Evolutionary conservation across 2,888 invertebrate species (phyloP), one percentile per base, ranked within the genome.

Genomic region (Polyommatus iphigenia): DNA sequence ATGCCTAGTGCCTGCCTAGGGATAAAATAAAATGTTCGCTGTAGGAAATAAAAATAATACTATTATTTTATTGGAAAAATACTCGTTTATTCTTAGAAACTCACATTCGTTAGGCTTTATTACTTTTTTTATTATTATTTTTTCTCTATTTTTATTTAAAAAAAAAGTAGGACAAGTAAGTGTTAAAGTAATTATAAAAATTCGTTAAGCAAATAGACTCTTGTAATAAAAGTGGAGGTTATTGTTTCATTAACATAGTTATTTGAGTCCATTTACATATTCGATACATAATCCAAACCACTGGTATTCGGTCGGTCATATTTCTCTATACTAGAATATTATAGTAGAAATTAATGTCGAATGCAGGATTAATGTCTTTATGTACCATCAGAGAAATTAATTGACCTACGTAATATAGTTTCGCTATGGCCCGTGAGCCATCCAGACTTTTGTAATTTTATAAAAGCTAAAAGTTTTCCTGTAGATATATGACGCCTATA

Each of bases 211-310:
- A 10, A 24, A 62, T 20, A 24, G 10, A 24, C 20, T 62, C 2
- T 62, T 24, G 24, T 4, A 13, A 24, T 62, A 62, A 62, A 62
- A 62, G 10, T 62, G 13, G 13, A 59, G 18, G 57, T 59, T 59
- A 20, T 59, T 57, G 57, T n/a, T 62, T 10, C 8, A 62, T 62
- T 62, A 62, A 62, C 24, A 62, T 24, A 62, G 13, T 62, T 13
- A 24, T 24, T 62, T 20, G 62, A 62, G 62, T 62, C 3, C 24
- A 62, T 62, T 62, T 62, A 24, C 59, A 24, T 62, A 62, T 13
- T 62, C 62, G 24, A 62, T 62, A 62, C 62, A 62, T 62, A 24
- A 59, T 59, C 20, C 5, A 62, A 62, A 62, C 24, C 62, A 62
- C 62, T 24, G 24, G 62, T 5, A 24, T 62, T 62, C 24, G 3